Evolutionary conservation across 2,797 vertebrate species (phyloP).

Genomic region (Alca torda): DNA sequence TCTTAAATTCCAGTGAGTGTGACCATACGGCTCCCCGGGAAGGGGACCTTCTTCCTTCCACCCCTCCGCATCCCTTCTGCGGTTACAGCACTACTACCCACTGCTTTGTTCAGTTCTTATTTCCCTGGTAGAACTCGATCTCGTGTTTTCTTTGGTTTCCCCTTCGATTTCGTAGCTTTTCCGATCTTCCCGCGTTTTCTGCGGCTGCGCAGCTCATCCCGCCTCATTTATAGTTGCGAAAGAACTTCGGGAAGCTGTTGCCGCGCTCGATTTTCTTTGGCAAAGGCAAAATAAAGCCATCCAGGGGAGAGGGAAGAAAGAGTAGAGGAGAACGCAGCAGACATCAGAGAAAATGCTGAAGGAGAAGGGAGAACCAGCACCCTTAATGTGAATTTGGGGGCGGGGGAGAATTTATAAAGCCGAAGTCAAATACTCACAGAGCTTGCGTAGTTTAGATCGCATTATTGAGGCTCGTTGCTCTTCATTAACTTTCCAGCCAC

Average conservation of each 20-base stretch:
- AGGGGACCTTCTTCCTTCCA: not conserved
- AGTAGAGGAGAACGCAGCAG: not conserved
- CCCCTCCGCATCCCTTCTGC: not conserved
- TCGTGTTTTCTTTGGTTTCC: not conserved
- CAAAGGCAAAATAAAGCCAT: not conserved
- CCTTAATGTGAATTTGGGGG: not conserved
- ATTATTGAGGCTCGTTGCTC: not conserved
- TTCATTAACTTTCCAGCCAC: conserved; percentile 9
- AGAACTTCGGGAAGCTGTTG: not conserved
- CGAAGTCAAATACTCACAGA: not conserved
- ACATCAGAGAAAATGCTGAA: not conserved
- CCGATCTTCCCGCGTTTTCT: not conserved
- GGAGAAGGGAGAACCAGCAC: not conserved
- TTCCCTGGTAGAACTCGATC: not conserved
- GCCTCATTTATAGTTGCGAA: not conserved
- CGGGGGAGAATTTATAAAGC: not conserved
- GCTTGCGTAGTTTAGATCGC: not conserved
- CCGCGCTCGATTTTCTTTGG: not conserved
- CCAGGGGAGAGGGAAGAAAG: not conserved
- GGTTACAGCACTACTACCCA: not conserved
- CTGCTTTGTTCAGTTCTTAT: not conserved
- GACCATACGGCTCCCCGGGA: not conserved
- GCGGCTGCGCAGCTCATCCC: not conserved
- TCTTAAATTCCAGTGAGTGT: rapidly evolving
- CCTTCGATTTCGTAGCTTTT: not conserved